phyloP scores from a whole-genome alignment of 2,797 vertebrate genomes.

The Trachurus trachurus region DNA sequence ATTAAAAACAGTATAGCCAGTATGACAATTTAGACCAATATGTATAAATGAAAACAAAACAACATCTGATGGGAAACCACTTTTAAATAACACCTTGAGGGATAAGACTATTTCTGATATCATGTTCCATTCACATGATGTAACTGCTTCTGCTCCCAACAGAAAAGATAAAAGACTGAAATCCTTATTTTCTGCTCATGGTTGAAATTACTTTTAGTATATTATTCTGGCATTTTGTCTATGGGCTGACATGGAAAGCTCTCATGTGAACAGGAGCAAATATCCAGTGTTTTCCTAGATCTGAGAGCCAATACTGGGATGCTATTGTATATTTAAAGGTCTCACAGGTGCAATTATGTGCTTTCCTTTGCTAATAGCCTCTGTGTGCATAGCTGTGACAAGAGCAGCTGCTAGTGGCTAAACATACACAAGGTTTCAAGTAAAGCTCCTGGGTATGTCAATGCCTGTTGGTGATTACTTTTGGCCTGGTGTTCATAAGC shows the following conservation, averaged over 20 bases:
- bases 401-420: conserved; percentile 53
- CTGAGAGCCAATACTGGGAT: conserved; percentile 7
- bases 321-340: conserved; percentile 20
- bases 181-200: conserved; percentile 36
- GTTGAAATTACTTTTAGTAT: conserved; percentile 40
- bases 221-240: conserved; percentile 31
- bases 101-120: not conserved
- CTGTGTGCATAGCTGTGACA: conserved; percentile 38
- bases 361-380: conserved; percentile 47
- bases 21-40: not conserved
- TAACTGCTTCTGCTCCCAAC: conserved; percentile 36
- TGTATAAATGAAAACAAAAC: not conserved
- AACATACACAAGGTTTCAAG: conserved; percentile 49
- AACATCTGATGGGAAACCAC: not conserved
- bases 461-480: conserved; percentile 50
- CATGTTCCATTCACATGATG: conserved; percentile 4
- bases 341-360: conserved; percentile 44
- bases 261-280: conserved; percentile 6
- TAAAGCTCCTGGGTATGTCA: conserved; percentile 55
- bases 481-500: conserved; percentile 41
- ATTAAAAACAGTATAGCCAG: not conserved
- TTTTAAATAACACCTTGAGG: not conserved
- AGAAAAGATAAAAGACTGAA: conserved; percentile 34
- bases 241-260: conserved; percentile 36
- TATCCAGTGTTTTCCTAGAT: not conserved